Evolutionary conservation across 2,797 vertebrate genomes (phyloP), one percentile per base, ranked within the genome.

Genomic region (Clarias platycephalus): DNA sequence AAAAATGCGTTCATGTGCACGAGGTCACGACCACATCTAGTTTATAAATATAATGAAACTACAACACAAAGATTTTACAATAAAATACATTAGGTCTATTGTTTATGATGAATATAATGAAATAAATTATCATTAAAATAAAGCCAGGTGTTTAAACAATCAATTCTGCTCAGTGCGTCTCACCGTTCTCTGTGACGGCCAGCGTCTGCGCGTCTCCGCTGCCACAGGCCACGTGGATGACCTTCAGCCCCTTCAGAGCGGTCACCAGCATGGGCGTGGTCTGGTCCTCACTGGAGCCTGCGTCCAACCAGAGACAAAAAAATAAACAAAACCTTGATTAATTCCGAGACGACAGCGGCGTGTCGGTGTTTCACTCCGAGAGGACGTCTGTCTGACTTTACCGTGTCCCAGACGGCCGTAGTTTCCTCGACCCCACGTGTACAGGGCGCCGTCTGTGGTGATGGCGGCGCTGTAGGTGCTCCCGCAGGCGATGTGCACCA

Each of bases 181-280:
- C 90, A 98, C 98, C 98, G 24, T 99, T 99, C 88, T 99, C 98
- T 8, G 97, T 99, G 87, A 99, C 96, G 1, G 97, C 96, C 13
- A 99, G 95, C 0, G 98, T 99, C 88, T 99, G 98, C n/a, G 98
- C 98, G 82, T 99, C 98, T 26, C 98, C 98, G 68, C 98, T 99
- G 0, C 98, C 98, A 92, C 98, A 99, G 0, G 98, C 95, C 77
- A 98, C 97, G 79, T 98, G 97, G 44, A 98, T 93, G 87, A 99
- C 97, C 91, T 98, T 99, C 34, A 98, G 92, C 20, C 98, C 98
- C 92, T 99, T 99, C 60, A 99, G 93, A 0, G 95, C 97, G 0
- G 96, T 97, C 80, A 99, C 98, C 83, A 98, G 92, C 97, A 97
- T 94, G 5, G 98, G 98, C 44, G 97, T 96, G 18, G 96, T 97